Evolutionary conservation across 92 coral and sea anemone genomes (phyloP).

Genomic region (Chrysogorgia sp.): DNA sequence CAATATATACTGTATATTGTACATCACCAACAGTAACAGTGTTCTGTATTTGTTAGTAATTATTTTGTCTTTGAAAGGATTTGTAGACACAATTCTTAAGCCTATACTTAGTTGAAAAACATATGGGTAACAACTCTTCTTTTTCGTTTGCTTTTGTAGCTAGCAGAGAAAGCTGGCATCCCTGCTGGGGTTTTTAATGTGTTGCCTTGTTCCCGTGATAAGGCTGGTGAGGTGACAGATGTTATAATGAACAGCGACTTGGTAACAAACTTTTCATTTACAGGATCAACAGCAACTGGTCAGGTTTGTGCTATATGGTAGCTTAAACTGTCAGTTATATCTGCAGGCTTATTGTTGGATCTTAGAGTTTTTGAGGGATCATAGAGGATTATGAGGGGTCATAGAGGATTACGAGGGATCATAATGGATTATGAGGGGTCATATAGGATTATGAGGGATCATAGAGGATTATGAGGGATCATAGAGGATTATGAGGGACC

Average conservation of each 20-base stretch:
- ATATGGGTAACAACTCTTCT: too few species aligned
- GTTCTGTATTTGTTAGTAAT: too few species aligned
- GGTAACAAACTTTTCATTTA: constrained; percentile 53
- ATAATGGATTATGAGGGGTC: too few species aligned
- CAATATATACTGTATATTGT: too few species aligned
- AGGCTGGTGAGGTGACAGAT: constrained; percentile 44
- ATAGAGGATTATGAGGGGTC: background rate
- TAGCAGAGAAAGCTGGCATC: constrained; percentile 60
- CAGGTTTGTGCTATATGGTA: constrained; percentile 18
- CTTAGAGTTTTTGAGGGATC: background rate
- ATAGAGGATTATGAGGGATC: too few species aligned
- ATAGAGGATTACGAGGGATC: too few species aligned
- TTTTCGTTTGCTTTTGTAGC: constrained; percentile 10
- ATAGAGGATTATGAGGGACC: too few species aligned
- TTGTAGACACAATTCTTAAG: too few species aligned
- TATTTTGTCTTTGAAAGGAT: too few species aligned
- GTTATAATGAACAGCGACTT: constrained; percentile 52
- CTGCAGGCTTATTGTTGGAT: background rate
- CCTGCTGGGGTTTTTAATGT: constrained; percentile 60
- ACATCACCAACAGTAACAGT: too few species aligned
- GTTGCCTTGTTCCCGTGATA: constrained; percentile 43
- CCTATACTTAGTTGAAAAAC: too few species aligned
- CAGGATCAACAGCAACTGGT: constrained; percentile 60
- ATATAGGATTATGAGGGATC: too few species aligned
- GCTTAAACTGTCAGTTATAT: background rate